phyloP scores from a whole-genome alignment of 2,113 vertebrate species.

The Cisticola juncidis region DNA sequence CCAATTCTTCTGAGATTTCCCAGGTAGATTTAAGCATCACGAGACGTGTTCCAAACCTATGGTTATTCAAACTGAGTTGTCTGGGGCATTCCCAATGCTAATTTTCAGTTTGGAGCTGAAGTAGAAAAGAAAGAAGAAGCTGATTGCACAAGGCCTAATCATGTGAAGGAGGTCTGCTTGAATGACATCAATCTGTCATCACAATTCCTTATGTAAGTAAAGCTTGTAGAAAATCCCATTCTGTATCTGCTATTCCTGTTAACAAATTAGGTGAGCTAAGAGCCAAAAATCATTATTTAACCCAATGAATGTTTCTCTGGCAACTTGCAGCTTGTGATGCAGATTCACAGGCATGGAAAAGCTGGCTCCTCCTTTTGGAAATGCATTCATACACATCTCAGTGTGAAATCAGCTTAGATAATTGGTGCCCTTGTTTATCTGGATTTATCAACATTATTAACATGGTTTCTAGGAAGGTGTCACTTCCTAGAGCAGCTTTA shows the following conservation, averaged over 20 bases:
- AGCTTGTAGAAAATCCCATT: neutral
- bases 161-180: neutral
- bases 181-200: neutral
- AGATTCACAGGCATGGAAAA: neutral
- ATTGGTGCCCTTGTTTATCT: neutral
- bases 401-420: neutral
- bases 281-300: neutral
- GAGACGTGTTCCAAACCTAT: neutral
- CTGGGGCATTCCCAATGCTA: neutral
- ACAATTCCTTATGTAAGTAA: neutral
- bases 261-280: neutral
- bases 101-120: neutral
- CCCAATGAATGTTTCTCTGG: neutral
- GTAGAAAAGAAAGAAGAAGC: neutral
- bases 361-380: neutral
- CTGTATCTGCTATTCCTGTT: neutral
- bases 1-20: neutral
- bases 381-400: neutral
- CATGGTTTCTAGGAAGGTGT: slow-evolving; percentile 34
- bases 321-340: neutral
- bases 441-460: neutral
- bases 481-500: neutral
- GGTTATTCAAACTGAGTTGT: neutral
- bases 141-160: neutral
- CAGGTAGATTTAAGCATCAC: neutral